These are phyloP conservation scores for Acanthosepion lycidas DNA, from an alignment of 2,888 invertebrate genomes.

Conservation along the genomic window DNA sequence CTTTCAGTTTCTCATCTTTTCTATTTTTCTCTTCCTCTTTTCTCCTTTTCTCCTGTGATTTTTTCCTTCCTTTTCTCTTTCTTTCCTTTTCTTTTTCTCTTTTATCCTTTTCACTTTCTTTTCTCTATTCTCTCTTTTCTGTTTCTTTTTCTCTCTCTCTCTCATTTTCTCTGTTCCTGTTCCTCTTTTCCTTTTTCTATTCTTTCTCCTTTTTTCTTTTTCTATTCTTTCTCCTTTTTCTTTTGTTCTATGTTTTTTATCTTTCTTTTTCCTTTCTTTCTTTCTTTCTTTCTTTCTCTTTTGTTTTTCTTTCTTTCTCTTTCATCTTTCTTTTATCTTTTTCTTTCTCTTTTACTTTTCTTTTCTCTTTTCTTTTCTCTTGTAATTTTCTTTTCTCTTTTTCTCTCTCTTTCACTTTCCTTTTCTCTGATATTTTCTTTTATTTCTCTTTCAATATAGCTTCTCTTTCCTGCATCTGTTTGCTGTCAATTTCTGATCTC, in stretches of 20 bases:
- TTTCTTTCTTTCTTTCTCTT: neutral
- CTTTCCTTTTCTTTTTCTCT: neutral
- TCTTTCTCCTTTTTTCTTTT: neutral
- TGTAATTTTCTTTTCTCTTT: rapidly evolving
- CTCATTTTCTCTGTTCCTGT: neutral
- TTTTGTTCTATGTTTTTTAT: neutral
- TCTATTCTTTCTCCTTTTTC: neutral
- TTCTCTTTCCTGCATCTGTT: too few relatives aligned
- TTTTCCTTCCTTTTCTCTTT: too few relatives aligned
- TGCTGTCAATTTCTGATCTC: neutral
- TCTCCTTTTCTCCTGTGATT: too few relatives aligned
- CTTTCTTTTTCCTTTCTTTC: neutral
- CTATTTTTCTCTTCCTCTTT: too few relatives aligned
- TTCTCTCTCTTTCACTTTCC: neutral
- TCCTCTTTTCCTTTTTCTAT: neutral
- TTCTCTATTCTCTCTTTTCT: too few relatives aligned
- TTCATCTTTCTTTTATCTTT: neutral
- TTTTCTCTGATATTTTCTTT: neutral
- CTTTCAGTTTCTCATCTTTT: neutral
- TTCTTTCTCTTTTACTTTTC: neutral
- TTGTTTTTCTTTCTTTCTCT: neutral
- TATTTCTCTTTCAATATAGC: neutral
- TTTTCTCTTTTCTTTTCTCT: neutral
- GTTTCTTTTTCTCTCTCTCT: neutral
- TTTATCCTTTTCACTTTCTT: neutral